Evolutionary conservation across 1,140 invertebrate genomes (phyloP).

Genomic region (Gonioctena quinquepunctata): DNA sequence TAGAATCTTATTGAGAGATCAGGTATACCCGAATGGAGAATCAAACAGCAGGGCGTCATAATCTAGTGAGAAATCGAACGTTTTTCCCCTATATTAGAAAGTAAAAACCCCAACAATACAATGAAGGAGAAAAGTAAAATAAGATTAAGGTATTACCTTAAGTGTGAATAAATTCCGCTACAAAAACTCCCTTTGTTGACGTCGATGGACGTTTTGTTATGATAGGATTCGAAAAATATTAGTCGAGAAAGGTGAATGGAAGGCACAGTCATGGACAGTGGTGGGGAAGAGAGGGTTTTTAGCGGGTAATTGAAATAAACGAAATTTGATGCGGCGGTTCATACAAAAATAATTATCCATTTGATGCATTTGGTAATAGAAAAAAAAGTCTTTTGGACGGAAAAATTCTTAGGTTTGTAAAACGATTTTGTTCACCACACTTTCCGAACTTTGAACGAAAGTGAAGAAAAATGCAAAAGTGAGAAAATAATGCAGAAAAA

Average conservation of each 20-base stretch:
- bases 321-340: no score
- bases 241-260: slow-evolving; percentile 7
- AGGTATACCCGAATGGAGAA: not conserved
- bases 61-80: slow-evolving; percentile 8
- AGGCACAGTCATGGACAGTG: slow-evolving; percentile 1
- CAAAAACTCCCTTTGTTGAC: slow-evolving; percentile 33
- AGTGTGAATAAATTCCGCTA: slow-evolving; percentile 31
- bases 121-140: slow-evolving; percentile 22
- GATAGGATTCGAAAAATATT: slow-evolving; percentile 37
- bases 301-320: no score
- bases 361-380: no score
- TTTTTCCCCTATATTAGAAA: slow-evolving; percentile 10
- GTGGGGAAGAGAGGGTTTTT: not conserved
- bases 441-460: no score
- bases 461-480: no score
- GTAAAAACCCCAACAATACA: not conserved
- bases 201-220: slow-evolving; percentile 43
- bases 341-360: no score
- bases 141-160: slow-evolving; percentile 32
- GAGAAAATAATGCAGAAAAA: no score
- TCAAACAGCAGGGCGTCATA: slow-evolving; percentile 6
- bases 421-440: no score
- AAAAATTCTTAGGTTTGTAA: no score
- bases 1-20: not conserved
- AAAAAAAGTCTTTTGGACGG: no score